Conservation (phyloP, 2,113 vertebrate genomes). For the Calonectris borealis region DNA sequence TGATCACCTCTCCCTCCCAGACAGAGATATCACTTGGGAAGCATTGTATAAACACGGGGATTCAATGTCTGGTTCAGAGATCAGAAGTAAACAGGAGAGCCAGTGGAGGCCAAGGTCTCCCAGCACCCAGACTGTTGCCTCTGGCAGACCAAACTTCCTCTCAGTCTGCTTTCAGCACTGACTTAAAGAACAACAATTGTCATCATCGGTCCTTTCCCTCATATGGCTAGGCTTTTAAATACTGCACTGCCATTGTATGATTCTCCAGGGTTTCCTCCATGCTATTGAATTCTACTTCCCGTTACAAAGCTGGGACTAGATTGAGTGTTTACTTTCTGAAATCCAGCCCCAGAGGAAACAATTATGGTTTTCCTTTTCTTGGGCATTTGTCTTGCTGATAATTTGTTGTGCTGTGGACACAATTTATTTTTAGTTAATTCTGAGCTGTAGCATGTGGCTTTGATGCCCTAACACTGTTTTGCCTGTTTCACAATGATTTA, state of each 20-base stretch:
- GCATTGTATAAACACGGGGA: neutral
- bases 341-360: constrained; percentile 8
- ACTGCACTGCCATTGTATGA: neutral
- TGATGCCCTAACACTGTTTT: neutral
- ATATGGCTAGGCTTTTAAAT: neutral
- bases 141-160: constrained; percentile 14
- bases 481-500: neutral
- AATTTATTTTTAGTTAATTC: constrained; percentile 38
- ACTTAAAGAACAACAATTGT: neutral
- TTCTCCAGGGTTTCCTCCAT: neutral
- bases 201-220: neutral
- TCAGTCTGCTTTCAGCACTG: neutral
- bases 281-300: constrained; percentile 44
- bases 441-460: neutral
- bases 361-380: constrained; percentile 23
- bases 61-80: neutral
- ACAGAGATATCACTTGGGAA: neutral
- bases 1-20: neutral
- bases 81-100: neutral
- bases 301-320: neutral
- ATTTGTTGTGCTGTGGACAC: neutral
- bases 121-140: neutral
- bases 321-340: constrained; percentile 27
- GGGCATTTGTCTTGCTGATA: constrained; percentile 12
- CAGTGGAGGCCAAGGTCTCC: neutral